phyloP scores from a whole-genome alignment of 37 sponge, comb jelly and placozoan genomes.

The Aplysina aerophoba region DNA sequence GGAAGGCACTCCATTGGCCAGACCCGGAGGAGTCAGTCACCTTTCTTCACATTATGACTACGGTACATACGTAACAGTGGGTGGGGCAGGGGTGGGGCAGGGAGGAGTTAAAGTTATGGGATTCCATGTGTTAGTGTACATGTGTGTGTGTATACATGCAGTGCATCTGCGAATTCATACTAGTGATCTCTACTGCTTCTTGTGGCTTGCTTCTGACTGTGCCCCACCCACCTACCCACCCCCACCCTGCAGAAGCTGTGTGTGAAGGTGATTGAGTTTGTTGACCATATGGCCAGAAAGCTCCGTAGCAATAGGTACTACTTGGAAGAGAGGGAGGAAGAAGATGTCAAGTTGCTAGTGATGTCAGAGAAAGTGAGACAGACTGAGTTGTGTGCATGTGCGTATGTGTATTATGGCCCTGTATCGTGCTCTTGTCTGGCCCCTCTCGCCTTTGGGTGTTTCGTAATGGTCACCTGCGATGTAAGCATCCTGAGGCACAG shows the following conservation, averaged over 20 bases:
- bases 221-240: background rate
- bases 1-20: constrained; percentile 1
- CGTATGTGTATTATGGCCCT: background rate
- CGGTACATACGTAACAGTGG: background rate
- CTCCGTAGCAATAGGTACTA: background rate
- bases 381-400: background rate
- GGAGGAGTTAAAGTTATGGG: too few relatives aligned
- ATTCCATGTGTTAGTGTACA: background rate
- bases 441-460: too few relatives aligned
- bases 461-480: too few relatives aligned
- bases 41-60: constrained; percentile 3
- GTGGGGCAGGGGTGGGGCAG: background rate
- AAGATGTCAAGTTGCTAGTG: background rate
- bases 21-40: constrained; percentile 3
- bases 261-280: constrained; percentile 16
- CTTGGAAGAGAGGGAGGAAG: background rate
- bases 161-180: background rate
- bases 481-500: too few relatives aligned
- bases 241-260: constrained; percentile 22
- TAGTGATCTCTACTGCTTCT: background rate
- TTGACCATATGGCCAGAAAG: constrained; percentile 13
- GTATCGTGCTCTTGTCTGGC: background rate
- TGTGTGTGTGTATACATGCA: background rate
- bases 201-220: background rate
- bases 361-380: constrained; percentile 9